Evolutionary conservation across 1,140 invertebrate species (phyloP).

Genomic region (Notospermus geniculatus): DNA sequence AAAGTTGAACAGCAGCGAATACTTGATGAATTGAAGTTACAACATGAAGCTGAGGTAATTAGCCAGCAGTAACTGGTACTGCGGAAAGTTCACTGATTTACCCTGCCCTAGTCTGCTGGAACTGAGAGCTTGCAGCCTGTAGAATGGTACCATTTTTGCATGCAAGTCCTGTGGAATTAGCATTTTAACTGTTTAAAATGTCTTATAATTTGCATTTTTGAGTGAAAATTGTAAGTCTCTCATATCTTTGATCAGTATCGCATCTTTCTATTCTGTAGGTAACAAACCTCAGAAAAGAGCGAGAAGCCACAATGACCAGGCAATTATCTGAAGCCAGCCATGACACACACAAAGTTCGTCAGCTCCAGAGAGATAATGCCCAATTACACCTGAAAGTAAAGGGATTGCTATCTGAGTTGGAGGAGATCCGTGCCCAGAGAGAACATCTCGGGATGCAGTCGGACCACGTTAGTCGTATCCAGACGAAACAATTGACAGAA

Average conservation of each 20-base stretch:
- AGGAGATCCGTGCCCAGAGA: conserved; percentile 46
- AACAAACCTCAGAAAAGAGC: conserved; percentile 49
- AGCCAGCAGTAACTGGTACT: too few species aligned
- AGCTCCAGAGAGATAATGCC: conserved; percentile 51
- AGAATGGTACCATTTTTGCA: too few species aligned
- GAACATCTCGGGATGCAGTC: conserved; percentile 47
- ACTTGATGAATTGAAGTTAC: conserved; percentile 44
- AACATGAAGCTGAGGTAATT: conserved; percentile 50
- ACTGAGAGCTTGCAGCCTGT: too few species aligned
- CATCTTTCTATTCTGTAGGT: conserved; percentile 33
- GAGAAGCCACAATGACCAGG: conserved; percentile 42
- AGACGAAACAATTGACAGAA: conserved; percentile 47
- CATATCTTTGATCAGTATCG: background rate
- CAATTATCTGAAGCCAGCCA: conserved; percentile 40
- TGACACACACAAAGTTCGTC: conserved; percentile 45
- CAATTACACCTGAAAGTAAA: conserved; percentile 49
- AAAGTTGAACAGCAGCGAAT: conserved; percentile 40
- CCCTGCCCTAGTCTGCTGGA: too few species aligned
- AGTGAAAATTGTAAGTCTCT: background rate
- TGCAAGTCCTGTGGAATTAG: too few species aligned
- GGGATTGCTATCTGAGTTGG: conserved; percentile 47
- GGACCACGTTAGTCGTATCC: conserved; percentile 40
- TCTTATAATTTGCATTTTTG: too few species aligned
- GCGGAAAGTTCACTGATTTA: too few species aligned
- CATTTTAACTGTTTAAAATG: too few species aligned